These are phyloP conservation scores for Holocentrus rufus DNA, from an alignment of 2,797 vertebrate species.

Conservation along the genomic window DNA sequence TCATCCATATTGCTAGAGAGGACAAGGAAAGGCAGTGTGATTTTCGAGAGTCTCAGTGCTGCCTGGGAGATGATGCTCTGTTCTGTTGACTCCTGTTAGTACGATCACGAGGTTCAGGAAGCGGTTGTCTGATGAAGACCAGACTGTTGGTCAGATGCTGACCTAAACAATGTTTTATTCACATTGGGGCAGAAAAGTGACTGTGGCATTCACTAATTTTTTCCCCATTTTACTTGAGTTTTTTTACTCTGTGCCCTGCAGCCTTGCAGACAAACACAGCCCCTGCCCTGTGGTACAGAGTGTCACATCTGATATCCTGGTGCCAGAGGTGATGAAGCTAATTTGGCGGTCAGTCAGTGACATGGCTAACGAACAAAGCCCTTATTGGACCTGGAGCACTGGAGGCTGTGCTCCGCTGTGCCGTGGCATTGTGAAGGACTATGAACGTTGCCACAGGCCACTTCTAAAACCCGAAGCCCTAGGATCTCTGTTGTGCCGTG, in stretches of 20 bases:
- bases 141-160: neutral
- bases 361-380: slow-evolving; percentile 81
- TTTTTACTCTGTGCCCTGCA: slow-evolving; percentile 28
- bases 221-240: slow-evolving; percentile 47
- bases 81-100: slow-evolving; percentile 25
- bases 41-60: slow-evolving; percentile 33
- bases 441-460: slow-evolving; percentile 63
- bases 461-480: slow-evolving; percentile 53
- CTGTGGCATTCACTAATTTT: slow-evolving; percentile 28
- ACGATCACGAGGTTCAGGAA: slow-evolving; percentile 38
- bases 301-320: slow-evolving; percentile 80
- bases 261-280: slow-evolving; percentile 65
- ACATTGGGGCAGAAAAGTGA: slow-evolving; percentile 25
- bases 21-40: slow-evolving; percentile 36
- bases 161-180: slow-evolving; percentile 34
- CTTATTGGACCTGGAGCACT: slow-evolving; percentile 74
- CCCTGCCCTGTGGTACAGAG: slow-evolving; percentile 66
- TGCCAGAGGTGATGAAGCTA: slow-evolving; percentile 83
- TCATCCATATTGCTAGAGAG: slow-evolving; percentile 24
- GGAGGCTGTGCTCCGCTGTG: slow-evolving; percentile 57
- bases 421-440: slow-evolving; percentile 58
- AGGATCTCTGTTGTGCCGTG: slow-evolving; percentile 50
- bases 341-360: slow-evolving; percentile 81
- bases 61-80: slow-evolving; percentile 29
- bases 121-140: slow-evolving; percentile 39